phyloP scores from a whole-genome alignment of 2,888 invertebrate genomes.

The Drosophila colorata region DNA sequence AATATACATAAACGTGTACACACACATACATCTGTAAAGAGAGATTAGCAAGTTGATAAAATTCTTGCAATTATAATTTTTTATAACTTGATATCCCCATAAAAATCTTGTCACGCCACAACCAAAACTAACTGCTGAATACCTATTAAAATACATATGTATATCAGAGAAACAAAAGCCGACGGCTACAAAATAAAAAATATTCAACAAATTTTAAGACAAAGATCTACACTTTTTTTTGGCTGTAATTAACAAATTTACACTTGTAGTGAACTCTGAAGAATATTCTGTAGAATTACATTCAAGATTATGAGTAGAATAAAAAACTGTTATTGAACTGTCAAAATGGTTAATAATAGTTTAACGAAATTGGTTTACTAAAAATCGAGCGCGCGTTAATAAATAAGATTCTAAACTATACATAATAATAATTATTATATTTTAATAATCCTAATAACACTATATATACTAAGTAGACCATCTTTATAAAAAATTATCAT shows the following conservation, averaged over 20 bases:
- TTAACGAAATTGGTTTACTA: background rate
- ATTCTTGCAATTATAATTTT: conserved; percentile 26
- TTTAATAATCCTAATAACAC: too few relatives aligned
- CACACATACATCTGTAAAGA: background rate
- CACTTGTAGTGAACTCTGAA: background rate
- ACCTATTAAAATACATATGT: background rate
- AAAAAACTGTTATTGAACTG: background rate
- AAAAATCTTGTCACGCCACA: conserved; percentile 26
- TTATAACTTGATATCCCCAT: conserved; percentile 14
- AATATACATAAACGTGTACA: background rate
- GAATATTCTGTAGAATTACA: background rate
- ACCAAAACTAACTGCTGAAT: background rate
- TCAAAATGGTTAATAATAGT: background rate
- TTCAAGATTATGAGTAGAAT: background rate
- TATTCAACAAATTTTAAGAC: background rate
- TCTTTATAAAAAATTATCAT: too few relatives aligned
- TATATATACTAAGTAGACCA: too few relatives aligned
- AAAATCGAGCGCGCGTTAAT: too few relatives aligned
- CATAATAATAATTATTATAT: too few relatives aligned
- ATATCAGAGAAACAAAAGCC: background rate
- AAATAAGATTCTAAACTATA: too few relatives aligned
- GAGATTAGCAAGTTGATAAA: conserved; percentile 32
- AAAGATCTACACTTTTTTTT: background rate
- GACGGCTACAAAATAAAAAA: background rate
- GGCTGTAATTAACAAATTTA: conserved; percentile 7